These are phyloP conservation scores for Borostomias antarcticus DNA, from an alignment of 2,797 vertebrate species.

Conservation along the genomic window DNA sequence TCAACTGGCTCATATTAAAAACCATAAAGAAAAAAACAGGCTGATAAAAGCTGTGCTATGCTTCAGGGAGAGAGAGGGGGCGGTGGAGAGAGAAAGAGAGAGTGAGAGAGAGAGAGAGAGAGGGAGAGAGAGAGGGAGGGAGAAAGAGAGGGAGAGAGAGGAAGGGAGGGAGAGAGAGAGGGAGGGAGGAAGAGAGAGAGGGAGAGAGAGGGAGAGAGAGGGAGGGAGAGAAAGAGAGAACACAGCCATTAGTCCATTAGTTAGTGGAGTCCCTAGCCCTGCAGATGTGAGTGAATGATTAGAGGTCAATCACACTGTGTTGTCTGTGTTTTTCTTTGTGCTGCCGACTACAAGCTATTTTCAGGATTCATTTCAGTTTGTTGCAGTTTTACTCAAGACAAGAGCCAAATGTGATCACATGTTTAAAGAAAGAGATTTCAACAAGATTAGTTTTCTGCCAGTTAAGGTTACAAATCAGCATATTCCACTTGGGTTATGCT, in stretches of 20 bases:
- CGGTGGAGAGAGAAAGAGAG: not conserved
- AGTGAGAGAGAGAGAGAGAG: not conserved
- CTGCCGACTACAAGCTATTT: too few species aligned
- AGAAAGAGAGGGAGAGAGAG: not conserved
- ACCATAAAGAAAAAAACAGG: slow-evolving; percentile 28
- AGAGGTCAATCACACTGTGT: slow-evolving; percentile 56
- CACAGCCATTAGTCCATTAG: slow-evolving; percentile 51
- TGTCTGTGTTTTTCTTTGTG: slow-evolving; percentile 6
- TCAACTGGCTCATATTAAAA: slow-evolving; percentile 40
- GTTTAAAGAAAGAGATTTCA: too few species aligned
- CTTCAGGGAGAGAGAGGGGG: slow-evolving; percentile 25
- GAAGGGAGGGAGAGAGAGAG: not conserved
- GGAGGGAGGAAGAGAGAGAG: too few species aligned
- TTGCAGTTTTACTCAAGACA: too few species aligned
- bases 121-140: not conserved
- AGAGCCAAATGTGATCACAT: too few species aligned
- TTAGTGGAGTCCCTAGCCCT: slow-evolving; percentile 54
- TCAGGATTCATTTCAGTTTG: too few species aligned
- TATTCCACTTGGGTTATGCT: too few species aligned
- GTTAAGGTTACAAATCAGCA: not conserved
- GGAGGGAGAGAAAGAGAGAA: slow-evolving; percentile 31
- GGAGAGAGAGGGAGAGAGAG: not conserved
- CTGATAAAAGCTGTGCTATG: slow-evolving; percentile 45
- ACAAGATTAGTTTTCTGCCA: too few species aligned
- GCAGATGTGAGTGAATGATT: slow-evolving; percentile 54